A percentile compares a stretch with the other conserved stretches of the same genome.
Conservation (phyloP, 1,140 invertebrate species). For the Drosophila pseudoananassae region DNA sequence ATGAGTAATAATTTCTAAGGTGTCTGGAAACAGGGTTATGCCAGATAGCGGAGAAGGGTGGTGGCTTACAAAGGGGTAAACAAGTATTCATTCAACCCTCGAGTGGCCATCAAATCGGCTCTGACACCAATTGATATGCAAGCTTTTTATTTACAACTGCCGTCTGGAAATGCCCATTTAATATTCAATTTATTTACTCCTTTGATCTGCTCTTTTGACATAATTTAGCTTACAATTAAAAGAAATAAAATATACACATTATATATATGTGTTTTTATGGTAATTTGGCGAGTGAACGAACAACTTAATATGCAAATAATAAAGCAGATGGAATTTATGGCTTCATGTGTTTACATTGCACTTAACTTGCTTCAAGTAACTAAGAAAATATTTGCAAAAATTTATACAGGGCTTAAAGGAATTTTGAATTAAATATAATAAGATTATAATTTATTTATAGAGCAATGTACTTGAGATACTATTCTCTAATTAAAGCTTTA, state of each 20-base stretch:
- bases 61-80: not conserved
- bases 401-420: no score
- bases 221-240: not conserved
- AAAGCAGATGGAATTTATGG: not conserved
- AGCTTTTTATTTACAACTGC: conserved; percentile 19
- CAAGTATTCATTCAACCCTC: conserved; percentile 20
- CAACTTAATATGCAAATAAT: not conserved
- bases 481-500: no score
- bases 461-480: no score
- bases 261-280: not conserved
- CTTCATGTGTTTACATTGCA: not conserved
- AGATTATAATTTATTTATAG: no score
- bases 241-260: not conserved
- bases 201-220: conserved; percentile 4
- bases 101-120: conserved; percentile 44
- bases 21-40: conserved; percentile 7
- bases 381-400: not conserved
- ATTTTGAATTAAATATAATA: no score
- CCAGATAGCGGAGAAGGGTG: not conserved
- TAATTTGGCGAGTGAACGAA: not conserved
- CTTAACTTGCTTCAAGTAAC: not conserved
- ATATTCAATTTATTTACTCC: not conserved
- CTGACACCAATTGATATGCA: conserved; percentile 50
- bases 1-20: conserved; percentile 48
- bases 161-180: no score